Evolutionary conservation across 2,888 invertebrate species (phyloP), one percentile per base, ranked within the genome.

Genomic region (Resseliella maxima): DNA sequence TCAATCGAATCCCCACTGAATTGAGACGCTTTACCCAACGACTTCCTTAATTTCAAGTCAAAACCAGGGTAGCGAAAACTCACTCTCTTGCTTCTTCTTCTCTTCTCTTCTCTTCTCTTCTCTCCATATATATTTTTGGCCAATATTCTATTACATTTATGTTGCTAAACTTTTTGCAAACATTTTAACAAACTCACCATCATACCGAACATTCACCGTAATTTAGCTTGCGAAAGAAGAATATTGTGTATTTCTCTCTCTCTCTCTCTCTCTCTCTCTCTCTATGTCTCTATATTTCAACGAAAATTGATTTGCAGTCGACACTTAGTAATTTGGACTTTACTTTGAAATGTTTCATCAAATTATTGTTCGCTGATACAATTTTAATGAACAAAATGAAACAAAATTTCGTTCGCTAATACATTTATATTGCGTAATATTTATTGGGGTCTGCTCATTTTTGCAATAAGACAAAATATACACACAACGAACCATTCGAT

Each of bases 321-420:
- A 41, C 41, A 41, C 41, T 41, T 41, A 41, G 41, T n/a, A n/a
- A n/a, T n/a, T n/a, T n/a, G n/a, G n/a, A n/a, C n/a, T n/a, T n/a
- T n/a, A n/a, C n/a, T n/a, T n/a, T n/a, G n/a, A 41, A 50, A 50
- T 50, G 46, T 15, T 50, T 8, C 46, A 15, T 15, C 41, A 12
- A 41, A 41, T 41, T 41, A 12, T 2, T 50, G 50, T 12, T 21
- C 50, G 50, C 18, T 21, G n/a, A 10, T 50, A 50, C 59, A 59
- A 59, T 59, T 59, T 59, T 59, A 59, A 59, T 59, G 24, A 59
- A 27, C 59, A 24, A 59, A 59, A 59, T 59, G 27, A 12, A 59
- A 59, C 27, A 59, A 59, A 59, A 59, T 24, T n/a, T 59, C 6
- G 27, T 59, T n/a, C 18, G 18, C 15, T 10, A 50, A 50, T 21